A percentile compares a stretch with the other conserved stretches of the same genome.
These are phyloP conservation scores for Cyphotilapia sp. DNA, from an alignment of 2,113 vertebrate genomes.

Conservation along the genomic window DNA sequence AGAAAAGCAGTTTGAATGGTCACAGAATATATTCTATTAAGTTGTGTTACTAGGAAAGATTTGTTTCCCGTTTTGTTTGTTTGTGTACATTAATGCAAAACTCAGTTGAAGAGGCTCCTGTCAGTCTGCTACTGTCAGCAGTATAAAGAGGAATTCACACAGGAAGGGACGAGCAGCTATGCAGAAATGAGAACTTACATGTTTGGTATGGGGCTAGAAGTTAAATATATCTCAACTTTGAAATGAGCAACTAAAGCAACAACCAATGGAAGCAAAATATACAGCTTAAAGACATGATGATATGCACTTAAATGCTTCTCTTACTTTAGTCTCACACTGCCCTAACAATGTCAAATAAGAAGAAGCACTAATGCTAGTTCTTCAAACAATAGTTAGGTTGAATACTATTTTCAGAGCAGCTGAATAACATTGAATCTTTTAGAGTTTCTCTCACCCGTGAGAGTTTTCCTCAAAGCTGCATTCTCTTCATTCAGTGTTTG, in stretches of 20 bases:
- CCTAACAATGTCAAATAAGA: background rate
- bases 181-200: fast-evolving
- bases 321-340: background rate
- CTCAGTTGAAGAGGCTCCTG: background rate
- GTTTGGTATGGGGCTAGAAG: background rate
- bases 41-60: background rate
- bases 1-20: background rate
- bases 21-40: background rate
- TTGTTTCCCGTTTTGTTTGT: background rate
- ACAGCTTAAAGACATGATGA: background rate
- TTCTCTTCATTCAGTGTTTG: background rate
- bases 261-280: background rate
- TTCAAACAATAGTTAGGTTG: background rate
- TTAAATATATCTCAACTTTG: background rate
- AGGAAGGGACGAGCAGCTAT: fast-evolving
- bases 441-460: background rate
- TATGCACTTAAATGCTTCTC: background rate
- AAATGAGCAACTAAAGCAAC: background rate
- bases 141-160: background rate
- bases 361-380: background rate
- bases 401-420: background rate
- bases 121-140: background rate
- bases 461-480: background rate
- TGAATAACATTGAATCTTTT: background rate
- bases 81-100: background rate